These are phyloP conservation scores for Lobophora halterata DNA, from an alignment of 2,888 invertebrate genomes.

Conservation along the genomic window DNA sequence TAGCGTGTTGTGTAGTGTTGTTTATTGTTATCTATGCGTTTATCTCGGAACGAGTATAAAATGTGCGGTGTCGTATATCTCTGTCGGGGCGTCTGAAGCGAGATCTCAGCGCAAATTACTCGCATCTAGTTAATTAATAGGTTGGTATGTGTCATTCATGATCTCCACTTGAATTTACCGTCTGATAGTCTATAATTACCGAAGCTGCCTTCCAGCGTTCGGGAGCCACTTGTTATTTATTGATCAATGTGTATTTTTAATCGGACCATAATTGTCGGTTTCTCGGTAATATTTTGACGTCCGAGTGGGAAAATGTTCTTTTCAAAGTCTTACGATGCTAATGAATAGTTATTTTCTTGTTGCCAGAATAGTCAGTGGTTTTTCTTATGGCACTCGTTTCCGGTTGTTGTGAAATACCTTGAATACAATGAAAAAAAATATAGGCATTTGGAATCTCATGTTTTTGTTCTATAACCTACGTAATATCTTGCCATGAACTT, in stretches of 20 bases:
- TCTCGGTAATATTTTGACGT: constrained; percentile 26
- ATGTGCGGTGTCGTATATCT: constrained; percentile 16
- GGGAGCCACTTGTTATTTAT: constrained; percentile 32
- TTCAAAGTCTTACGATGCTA: constrained; percentile 18
- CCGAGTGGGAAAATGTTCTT: constrained; percentile 29
- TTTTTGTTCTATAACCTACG: no score
- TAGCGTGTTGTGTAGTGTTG: constrained; percentile 36
- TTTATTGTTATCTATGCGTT: constrained; percentile 23
- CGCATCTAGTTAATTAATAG: constrained; percentile 29
- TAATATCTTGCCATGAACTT: no score
- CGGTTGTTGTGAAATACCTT: constrained; percentile 24
- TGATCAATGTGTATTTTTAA: constrained; percentile 32
- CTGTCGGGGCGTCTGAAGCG: constrained; percentile 7
- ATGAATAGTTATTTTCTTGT: constrained; percentile 23
- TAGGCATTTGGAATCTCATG: no score
- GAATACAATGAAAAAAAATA: constrained; percentile 4
- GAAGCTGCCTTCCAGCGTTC: constrained; percentile 29
- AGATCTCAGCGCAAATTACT: constrained; percentile 22
- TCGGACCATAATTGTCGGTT: constrained; percentile 26
- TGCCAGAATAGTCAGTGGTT: constrained; percentile 16
- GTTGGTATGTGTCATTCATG: constrained; percentile 31
- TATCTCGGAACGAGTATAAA: constrained; percentile 13
- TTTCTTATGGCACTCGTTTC: constrained; percentile 24
- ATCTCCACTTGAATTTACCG: constrained; percentile 31
- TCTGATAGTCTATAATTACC: constrained; percentile 32